phyloP scores from a whole-genome alignment of 2,888 invertebrate genomes.

The Papilio gigon region DNA sequence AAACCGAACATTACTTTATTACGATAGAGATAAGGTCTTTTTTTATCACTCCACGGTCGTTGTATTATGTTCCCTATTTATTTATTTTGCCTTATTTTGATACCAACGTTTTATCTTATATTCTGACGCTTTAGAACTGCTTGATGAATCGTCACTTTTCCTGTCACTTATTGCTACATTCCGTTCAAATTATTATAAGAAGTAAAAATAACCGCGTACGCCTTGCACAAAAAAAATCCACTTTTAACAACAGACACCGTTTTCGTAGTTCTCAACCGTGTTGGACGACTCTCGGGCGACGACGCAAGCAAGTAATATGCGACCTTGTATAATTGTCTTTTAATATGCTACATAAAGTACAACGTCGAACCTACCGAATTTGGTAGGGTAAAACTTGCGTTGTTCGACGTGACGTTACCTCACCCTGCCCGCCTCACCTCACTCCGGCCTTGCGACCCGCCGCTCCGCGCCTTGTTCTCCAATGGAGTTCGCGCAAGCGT shows the following conservation, averaged over 20 bases:
- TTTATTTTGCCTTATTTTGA: slow-evolving; percentile 80
- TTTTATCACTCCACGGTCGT: slow-evolving; percentile 58
- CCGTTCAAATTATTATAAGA: slow-evolving; percentile 46
- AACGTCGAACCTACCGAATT: slow-evolving; percentile 58
- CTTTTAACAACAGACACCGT: slow-evolving; percentile 67
- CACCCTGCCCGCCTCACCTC: slow-evolving; percentile 68
- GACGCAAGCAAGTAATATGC: slow-evolving; percentile 76
- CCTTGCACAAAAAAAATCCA: slow-evolving; percentile 62
- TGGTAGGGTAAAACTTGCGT: slow-evolving; percentile 69
- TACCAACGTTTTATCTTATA: slow-evolving; percentile 58
- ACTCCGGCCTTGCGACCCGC: slow-evolving; percentile 77
- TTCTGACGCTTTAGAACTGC: slow-evolving; percentile 12
- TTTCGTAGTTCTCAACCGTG: slow-evolving; percentile 63
- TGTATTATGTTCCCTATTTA: slow-evolving; percentile 75
- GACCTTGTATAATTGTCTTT: slow-evolving; percentile 51
- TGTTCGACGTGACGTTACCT: slow-evolving; percentile 79
- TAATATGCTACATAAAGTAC: slow-evolving; percentile 44
- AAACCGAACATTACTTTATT: slow-evolving; percentile 60
- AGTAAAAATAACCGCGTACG: slow-evolving; percentile 45
- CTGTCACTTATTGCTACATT: slow-evolving; percentile 47
- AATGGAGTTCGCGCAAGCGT: slow-evolving; percentile 75
- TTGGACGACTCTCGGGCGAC: slow-evolving; percentile 77
- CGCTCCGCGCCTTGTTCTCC: slow-evolving; percentile 68
- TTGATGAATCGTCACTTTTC: slow-evolving; percentile 37
- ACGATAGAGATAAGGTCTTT: slow-evolving; percentile 60